Base-by-base conservation (phyloP, 2,113 vertebrate species). In the Casuarius casuarius region DNA sequence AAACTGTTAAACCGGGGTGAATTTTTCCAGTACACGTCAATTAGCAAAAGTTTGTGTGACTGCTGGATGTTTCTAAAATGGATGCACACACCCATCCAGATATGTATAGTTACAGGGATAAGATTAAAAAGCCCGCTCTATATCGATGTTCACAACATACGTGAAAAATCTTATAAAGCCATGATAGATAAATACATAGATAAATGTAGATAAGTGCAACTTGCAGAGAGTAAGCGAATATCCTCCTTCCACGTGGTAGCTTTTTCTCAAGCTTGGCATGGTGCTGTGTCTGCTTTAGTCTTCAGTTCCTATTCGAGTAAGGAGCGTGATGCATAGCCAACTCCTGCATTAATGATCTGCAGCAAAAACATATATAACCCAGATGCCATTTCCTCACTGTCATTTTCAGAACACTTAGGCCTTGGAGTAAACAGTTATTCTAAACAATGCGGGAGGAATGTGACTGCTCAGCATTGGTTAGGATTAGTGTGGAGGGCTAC, bases 401-500 rank as follows among this genome's bases (percentile, higher is more conserved):
- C 11, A 48, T 81, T 75, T 72, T 88, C 65, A 84, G 83, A 91
- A 94, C 80, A 90, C 26, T 83, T 91, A 75, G 92, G 75, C 65
- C 56, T 92, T 65, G 89, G 59, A 96, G 90, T 95, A 96, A 97
- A 95, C 94, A 95, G 82, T 92, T 87, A 51, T 83, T 87, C 89
- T 86, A 96, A 96, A 94, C 92, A 94, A 82, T 65, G 31, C 7
- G 6, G 84, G 67, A 92, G 93, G 96, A 97, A 97, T 97, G 95
- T 94, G 89, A 42, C 59, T 90, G 59, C 78, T 95, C 92, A 96
- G 96, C 84, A 63, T 31, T 83, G 87, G 74, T 42, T 65, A 31
- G 82, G 89, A 88, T 97, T 96, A 95, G 54, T 71, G 28, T 29
- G 38, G n/a, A 88, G 51, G 38, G 58, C 67, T 92, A 72, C 42